Conservation (phyloP, 2,888 invertebrate species). For the Microctonus brassicae region DNA sequence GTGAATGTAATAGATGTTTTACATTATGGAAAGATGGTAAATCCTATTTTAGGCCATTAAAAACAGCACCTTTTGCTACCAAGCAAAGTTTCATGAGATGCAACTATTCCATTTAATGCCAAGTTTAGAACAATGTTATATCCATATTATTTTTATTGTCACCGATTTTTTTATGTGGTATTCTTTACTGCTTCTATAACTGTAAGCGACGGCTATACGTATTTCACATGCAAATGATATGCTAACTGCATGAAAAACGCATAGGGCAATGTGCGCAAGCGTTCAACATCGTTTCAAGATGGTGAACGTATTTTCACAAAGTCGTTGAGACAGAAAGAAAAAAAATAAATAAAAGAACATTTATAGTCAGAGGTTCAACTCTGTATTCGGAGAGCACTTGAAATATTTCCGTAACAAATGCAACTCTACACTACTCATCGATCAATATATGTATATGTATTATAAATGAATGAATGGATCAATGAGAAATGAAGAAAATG, state of each 20-base stretch:
- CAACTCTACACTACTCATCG: neutral
- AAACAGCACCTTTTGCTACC: neutral
- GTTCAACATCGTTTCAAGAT: neutral
- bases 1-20: too few relatives aligned
- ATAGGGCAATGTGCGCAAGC: constrained; percentile 7
- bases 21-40: constrained; percentile 6
- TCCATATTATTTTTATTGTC: neutral
- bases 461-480: too few relatives aligned
- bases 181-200: neutral
- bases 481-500: neutral
- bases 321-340: neutral
- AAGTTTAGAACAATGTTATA: constrained; percentile 5
- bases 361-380: too few relatives aligned
- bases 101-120: constrained; percentile 9
- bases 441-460: too few relatives aligned
- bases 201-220: constrained; percentile 9
- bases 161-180: neutral
- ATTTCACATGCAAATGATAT: constrained; percentile 29
- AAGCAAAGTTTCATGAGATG: constrained; percentile 5
- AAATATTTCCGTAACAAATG: neutral
- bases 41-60: constrained; percentile 12
- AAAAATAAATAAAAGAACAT: neutral
- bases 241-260: constrained; percentile 28
- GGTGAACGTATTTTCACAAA: constrained; percentile 5
- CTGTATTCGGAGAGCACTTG: neutral